phyloP scores from a whole-genome alignment of 2,797 vertebrate species.

The Heteromormyrus szaboi region DNA sequence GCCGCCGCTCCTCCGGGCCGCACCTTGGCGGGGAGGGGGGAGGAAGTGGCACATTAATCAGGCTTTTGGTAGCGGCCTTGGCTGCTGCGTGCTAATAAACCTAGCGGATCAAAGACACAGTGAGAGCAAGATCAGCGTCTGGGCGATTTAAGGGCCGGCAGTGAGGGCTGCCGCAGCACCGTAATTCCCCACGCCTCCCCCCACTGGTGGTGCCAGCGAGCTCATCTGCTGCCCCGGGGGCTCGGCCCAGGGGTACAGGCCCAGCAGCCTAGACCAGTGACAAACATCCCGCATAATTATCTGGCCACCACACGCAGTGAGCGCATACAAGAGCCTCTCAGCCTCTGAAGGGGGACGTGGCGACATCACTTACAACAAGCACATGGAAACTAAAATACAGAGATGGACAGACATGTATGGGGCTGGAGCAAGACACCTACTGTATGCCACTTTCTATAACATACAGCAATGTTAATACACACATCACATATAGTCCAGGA shows the following conservation, averaged over 20 bases:
- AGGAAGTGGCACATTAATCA: conserved; percentile 38
- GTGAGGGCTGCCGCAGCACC: conserved; percentile 33
- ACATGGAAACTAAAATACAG: conserved; percentile 26
- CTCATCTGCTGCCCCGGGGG: conserved; percentile 29
- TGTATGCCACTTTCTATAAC: background rate
- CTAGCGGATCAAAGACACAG: conserved; percentile 56
- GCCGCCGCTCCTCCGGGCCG: conserved; percentile 55
- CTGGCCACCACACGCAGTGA: background rate
- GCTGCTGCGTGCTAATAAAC: conserved; percentile 62
- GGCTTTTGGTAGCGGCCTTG: conserved; percentile 55
- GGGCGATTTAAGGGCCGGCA: conserved; percentile 22
- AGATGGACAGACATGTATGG: background rate
- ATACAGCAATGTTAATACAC: background rate
- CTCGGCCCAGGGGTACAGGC: background rate
- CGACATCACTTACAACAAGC: conserved; percentile 32
- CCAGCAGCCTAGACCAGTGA: background rate
- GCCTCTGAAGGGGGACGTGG: background rate
- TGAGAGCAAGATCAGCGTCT: conserved; percentile 40
- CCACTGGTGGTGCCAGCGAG: conserved; percentile 53
- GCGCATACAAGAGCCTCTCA: conserved; percentile 37
- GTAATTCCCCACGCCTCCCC: conserved; percentile 56
- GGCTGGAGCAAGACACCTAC: background rate
- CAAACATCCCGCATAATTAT: background rate
- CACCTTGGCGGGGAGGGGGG: conserved; percentile 41
- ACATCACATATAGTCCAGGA: background rate